Percentiles rank a stretch among this genome's conserved stretches.
Conservation (phyloP, 1,140 invertebrate genomes). For the Drosophila arawakana region DNA sequence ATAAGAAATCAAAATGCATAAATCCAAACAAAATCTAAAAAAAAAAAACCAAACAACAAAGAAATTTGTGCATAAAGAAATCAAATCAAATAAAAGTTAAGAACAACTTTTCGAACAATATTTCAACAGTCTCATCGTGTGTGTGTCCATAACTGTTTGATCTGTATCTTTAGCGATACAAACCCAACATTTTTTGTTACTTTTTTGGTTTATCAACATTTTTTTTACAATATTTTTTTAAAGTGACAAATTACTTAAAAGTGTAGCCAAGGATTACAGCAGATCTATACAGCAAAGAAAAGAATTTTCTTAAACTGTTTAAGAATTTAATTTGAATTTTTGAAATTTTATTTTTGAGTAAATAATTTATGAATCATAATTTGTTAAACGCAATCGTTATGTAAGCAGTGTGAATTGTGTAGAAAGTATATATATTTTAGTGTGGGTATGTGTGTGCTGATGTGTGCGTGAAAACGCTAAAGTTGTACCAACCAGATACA, state of each 20-base stretch:
- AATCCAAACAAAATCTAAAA: slow-evolving; percentile 9
- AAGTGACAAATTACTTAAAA: slow-evolving; percentile 49
- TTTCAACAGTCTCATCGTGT: slow-evolving; percentile 7
- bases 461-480: slow-evolving; percentile 58
- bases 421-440: not conserved
- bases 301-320: slow-evolving; percentile 3
- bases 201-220: slow-evolving; percentile 12
- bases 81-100: not conserved
- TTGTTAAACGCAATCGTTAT: slow-evolving; percentile 50
- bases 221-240: slow-evolving; percentile 63
- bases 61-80: slow-evolving; percentile 9
- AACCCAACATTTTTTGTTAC: slow-evolving; percentile 18
- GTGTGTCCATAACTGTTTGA: slow-evolving; percentile 23
- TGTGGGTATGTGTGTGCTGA: slow-evolving; percentile 43
- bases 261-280: slow-evolving; percentile 27
- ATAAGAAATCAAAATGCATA: slow-evolving; percentile 22
- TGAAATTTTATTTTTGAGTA: not conserved
- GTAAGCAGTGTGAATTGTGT: slow-evolving; percentile 53
- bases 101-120: slow-evolving; percentile 17
- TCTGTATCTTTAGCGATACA: slow-evolving; percentile 5
- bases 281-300: slow-evolving; percentile 1
- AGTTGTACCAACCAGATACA: slow-evolving; percentile 64
- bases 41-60: not conserved
- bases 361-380: slow-evolving; percentile 30
- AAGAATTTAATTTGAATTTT: slow-evolving; percentile 9